Conservation (phyloP, 2,797 vertebrate genomes). For the Rhincodon typus region DNA sequence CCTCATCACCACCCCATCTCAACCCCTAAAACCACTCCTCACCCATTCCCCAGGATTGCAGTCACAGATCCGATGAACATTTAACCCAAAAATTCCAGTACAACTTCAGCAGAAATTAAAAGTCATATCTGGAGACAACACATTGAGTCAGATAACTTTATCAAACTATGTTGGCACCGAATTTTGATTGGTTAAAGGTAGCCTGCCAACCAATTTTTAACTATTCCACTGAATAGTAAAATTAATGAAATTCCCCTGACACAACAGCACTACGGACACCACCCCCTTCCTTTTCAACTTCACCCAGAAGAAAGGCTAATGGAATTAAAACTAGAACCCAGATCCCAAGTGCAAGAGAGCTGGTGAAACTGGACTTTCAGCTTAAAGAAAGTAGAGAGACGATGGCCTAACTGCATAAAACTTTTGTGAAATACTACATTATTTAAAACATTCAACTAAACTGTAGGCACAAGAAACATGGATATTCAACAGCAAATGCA, state of each 20-base stretch:
- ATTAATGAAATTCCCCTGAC: background rate
- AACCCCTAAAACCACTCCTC: background rate
- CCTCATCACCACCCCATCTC: no score
- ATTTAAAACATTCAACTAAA: background rate
- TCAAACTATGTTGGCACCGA: no score
- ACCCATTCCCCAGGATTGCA: background rate
- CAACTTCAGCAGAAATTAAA: background rate
- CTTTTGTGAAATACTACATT: background rate
- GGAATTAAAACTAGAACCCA: background rate
- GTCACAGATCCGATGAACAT: background rate
- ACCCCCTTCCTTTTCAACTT: no score
- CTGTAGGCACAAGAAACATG: background rate
- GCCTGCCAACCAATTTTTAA: background rate
- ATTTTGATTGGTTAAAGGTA: background rate
- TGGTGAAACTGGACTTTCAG: background rate
- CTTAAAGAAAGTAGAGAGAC: background rate
- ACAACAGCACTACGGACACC: background rate
- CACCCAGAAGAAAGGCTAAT: background rate
- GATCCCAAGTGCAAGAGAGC: background rate
- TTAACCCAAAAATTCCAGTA: background rate
- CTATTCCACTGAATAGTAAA: background rate
- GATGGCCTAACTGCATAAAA: background rate
- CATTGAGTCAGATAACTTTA: background rate
- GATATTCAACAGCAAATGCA: background rate
- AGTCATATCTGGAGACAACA: background rate